A percentile compares a stretch with the other conserved stretches of the same genome.
phyloP scores from a whole-genome alignment of 2,888 invertebrate genomes.

The Eristalis tenax region DNA sequence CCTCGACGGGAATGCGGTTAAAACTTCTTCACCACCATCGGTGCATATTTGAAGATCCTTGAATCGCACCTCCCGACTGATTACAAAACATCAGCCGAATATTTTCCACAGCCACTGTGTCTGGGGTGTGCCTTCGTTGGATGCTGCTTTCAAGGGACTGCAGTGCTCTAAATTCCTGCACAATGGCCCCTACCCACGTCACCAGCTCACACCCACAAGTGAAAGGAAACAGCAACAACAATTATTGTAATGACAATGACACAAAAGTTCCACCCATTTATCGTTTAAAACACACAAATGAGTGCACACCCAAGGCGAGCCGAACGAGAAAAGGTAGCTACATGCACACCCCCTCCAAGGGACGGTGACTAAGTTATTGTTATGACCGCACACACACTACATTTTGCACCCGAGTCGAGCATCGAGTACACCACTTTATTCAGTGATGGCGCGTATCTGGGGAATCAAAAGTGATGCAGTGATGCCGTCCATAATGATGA shows the following conservation, averaged over 20 bases:
- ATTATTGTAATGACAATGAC: slow-evolving; percentile 39
- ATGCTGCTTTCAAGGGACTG: background rate
- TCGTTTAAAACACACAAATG: slow-evolving; percentile 23
- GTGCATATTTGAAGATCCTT: background rate
- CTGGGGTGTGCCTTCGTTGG: background rate
- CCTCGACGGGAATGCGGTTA: no score
- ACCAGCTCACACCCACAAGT: background rate
- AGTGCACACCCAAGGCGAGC: slow-evolving; percentile 1
- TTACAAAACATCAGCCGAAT: background rate
- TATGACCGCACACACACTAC: slow-evolving; percentile 28
- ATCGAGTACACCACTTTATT: background rate
- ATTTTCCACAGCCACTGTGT: slow-evolving; percentile 21
- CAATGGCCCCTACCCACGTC: background rate
- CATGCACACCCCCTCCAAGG: background rate
- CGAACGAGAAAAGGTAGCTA: slow-evolving; percentile 5
- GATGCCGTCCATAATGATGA: slow-evolving; percentile 54
- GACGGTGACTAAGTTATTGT: slow-evolving; percentile 28
- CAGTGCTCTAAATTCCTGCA: background rate
- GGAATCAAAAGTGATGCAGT: slow-evolving; percentile 43
- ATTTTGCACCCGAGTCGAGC: background rate
- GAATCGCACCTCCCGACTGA: background rate
- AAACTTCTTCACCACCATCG: no score
- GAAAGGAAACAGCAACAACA: slow-evolving; percentile 16
- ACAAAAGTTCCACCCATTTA: slow-evolving; percentile 31
- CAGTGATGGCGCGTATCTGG: slow-evolving; percentile 13